phyloP scores from a whole-genome alignment of 1,140 invertebrate genomes.

The Ostrea edulis region DNA sequence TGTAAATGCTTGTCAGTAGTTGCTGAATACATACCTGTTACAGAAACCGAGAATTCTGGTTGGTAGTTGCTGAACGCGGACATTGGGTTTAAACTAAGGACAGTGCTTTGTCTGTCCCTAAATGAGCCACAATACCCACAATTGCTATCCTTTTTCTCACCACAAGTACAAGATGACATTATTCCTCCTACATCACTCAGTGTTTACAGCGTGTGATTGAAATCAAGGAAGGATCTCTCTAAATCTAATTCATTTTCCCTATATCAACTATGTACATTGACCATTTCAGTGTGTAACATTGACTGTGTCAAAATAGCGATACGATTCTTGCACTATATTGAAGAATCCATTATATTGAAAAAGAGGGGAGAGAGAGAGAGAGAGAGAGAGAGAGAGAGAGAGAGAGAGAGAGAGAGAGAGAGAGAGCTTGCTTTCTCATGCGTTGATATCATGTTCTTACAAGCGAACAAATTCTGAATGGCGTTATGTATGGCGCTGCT shows the following conservation, averaged over 20 bases:
- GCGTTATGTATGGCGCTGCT: no score
- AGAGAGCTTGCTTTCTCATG: no score
- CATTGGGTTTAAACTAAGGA: not conserved
- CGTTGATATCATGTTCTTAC: no score
- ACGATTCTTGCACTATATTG: not conserved
- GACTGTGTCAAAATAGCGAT: not conserved
- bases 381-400: no score
- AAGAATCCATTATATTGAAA: not conserved
- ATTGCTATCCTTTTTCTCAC: not conserved
- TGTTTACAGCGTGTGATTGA: not conserved
- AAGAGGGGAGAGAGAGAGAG: no score
- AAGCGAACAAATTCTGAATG: no score
- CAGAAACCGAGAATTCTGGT: not conserved
- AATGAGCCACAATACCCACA: not conserved
- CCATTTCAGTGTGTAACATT: not conserved
- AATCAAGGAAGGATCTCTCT: not conserved
- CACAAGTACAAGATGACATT: not conserved
- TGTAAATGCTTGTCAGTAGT: not conserved
- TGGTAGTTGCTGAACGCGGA: not conserved
- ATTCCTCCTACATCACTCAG: not conserved
- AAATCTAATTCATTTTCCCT: not conserved
- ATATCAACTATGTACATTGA: not conserved
- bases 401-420: no score
- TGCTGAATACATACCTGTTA: not conserved
- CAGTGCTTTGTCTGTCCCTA: not conserved